Percentiles rank a stretch among this genome's conserved stretches.
Evolutionary conservation across 2,113 vertebrate species (phyloP).

Genomic region (Panurus biarmicus): DNA sequence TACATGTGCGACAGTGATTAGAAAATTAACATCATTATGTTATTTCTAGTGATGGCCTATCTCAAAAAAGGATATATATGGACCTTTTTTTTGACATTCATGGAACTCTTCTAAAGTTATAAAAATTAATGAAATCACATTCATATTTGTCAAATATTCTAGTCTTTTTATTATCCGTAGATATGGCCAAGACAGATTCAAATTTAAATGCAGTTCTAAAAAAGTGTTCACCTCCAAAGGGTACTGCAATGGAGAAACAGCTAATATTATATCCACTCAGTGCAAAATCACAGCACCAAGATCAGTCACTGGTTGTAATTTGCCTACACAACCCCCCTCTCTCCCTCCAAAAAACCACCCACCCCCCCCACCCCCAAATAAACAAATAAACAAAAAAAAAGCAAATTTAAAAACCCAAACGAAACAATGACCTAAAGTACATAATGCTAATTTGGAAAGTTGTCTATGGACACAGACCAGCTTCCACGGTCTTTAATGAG

Average conservation of each 20-base stretch:
- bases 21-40: slow-evolving; percentile 41
- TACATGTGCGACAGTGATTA: not conserved
- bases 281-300: not conserved
- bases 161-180: not conserved
- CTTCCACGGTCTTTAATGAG: not conserved
- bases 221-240: not conserved
- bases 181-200: not conserved
- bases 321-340: rapidly evolving
- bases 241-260: not conserved
- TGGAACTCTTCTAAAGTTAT: not conserved
- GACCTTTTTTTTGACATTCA: not conserved
- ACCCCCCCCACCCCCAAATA: not conserved
- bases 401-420: rapidly evolving
- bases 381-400: not conserved
- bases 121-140: not conserved
- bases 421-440: not conserved
- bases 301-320: not conserved
- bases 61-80: not conserved
- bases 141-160: not conserved
- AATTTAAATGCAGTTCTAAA: not conserved
- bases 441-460: not conserved
- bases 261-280: not conserved
- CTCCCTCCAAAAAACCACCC: not conserved
- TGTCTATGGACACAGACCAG: rapidly evolving
- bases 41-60: not conserved